These are phyloP conservation scores for Danaus plexippus DNA, from an alignment of 1,140 invertebrate genomes.

Conservation along the genomic window DNA sequence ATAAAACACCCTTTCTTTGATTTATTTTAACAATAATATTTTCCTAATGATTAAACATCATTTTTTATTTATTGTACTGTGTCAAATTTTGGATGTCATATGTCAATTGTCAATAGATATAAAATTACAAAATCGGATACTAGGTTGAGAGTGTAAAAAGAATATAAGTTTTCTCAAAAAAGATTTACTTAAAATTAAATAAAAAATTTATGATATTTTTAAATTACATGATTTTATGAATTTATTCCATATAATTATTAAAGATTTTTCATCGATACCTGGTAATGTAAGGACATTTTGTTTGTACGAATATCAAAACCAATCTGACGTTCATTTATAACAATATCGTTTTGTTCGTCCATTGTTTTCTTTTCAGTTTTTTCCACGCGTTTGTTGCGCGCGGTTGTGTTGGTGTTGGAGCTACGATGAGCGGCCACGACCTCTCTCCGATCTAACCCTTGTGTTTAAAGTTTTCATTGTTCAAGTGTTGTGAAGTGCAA, in stretches of 20 bases:
- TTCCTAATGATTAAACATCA: neutral
- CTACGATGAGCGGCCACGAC: conserved; percentile 39
- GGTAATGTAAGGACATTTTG: neutral
- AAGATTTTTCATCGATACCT: too few species aligned
- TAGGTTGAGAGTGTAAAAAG: neutral
- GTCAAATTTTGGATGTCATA: conserved; percentile 1
- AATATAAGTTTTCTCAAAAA: too few species aligned
- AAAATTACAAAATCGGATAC: neutral
- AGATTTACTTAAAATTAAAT: too few species aligned
- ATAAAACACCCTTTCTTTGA: conserved; percentile 3
- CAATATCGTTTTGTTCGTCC: neutral
- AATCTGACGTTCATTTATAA: conserved; percentile 1
- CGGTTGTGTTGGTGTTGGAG: conserved; percentile 21
- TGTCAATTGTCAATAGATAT: conserved; percentile 6
- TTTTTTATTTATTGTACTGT: too few species aligned
- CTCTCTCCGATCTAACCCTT: conserved; percentile 36
- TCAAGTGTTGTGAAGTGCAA: conserved; percentile 57
- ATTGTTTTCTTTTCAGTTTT: conserved; percentile 28
- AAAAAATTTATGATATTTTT: too few species aligned
- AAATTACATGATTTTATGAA: too few species aligned
- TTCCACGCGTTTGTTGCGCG: conserved; percentile 14
- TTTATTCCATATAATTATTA: too few species aligned
- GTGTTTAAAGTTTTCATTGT: conserved; percentile 27
- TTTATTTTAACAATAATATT: conserved; percentile 6
- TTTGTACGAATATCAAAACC: neutral